Percentiles rank a stretch among this genome's conserved stretches.
phyloP scores from a whole-genome alignment of 2,888 invertebrate species.

The Ceratothoa steindachneri region DNA sequence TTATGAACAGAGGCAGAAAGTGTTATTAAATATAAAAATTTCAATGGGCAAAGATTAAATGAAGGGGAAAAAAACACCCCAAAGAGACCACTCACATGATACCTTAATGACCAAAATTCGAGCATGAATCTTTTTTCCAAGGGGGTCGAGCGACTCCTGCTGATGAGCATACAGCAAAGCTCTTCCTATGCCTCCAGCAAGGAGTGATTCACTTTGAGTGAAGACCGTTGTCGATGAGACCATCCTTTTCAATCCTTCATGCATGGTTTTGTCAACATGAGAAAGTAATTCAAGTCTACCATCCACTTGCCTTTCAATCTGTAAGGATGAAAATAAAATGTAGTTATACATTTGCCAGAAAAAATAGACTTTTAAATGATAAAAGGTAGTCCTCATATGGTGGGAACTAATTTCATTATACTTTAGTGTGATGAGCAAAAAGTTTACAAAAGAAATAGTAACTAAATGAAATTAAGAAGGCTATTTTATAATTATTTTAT shows the following conservation, averaged over 20 bases:
- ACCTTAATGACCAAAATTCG: slow-evolving; percentile 38
- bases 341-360: not conserved
- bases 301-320: slow-evolving; percentile 42
- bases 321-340: not conserved
- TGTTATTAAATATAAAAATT: too few species aligned
- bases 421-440: too few species aligned
- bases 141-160: slow-evolving; percentile 17
- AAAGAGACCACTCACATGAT: slow-evolving; percentile 24
- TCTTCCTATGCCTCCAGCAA: slow-evolving; percentile 43
- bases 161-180: slow-evolving; percentile 36
- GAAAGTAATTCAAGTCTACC: slow-evolving; percentile 37
- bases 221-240: not conserved
- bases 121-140: slow-evolving; percentile 27
- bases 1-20: too few species aligned
- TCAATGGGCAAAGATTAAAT: too few species aligned
- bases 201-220: slow-evolving; percentile 30
- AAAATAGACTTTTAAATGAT: too few species aligned
- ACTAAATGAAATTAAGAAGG: too few species aligned
- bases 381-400: too few species aligned
- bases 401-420: too few species aligned
- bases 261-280: slow-evolving; percentile 34
- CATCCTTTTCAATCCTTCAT: slow-evolving; percentile 28
- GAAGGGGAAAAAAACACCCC: too few species aligned
- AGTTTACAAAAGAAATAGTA: too few species aligned
- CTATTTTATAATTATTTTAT: too few species aligned